A percentile compares a stretch with the other conserved stretches of the same genome.
Evolutionary conservation across 1,140 invertebrate species (phyloP).

Genomic region (Brachionus koreanus): DNA sequence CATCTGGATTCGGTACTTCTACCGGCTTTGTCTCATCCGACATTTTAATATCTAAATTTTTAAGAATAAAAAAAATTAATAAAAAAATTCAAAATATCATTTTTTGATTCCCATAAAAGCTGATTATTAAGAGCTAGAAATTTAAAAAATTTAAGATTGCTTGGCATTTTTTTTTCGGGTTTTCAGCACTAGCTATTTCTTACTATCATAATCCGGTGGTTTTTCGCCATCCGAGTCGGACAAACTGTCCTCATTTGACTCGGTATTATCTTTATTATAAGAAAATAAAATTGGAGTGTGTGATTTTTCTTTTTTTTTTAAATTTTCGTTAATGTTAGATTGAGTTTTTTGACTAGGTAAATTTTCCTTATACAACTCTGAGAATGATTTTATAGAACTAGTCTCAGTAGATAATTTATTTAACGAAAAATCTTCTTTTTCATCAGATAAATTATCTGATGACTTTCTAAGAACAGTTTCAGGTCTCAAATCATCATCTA

Average conservation of each 20-base stretch:
- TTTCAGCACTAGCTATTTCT: background rate
- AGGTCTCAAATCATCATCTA: too few relatives aligned
- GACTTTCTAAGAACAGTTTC: background rate
- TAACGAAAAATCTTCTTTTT: background rate
- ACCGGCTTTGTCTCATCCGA: background rate
- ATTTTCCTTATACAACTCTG: background rate
- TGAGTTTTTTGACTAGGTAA: background rate
- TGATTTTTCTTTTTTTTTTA: background rate
- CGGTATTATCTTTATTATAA: background rate
- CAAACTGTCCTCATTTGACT: background rate
- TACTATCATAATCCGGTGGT: background rate
- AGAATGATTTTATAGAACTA: background rate
- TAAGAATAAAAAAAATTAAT: background rate
- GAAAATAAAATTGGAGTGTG: background rate
- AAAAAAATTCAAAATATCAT: background rate
- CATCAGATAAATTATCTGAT: background rate
- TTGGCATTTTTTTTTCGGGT: background rate
- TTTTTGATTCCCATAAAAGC: background rate
- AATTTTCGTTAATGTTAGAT: background rate
- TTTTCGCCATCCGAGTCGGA: background rate
- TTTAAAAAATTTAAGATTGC: background rate
- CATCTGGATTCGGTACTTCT: background rate
- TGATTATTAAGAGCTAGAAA: background rate
- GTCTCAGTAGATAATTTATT: background rate
- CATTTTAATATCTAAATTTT: background rate